A percentile compares a stretch with the other conserved stretches of the same genome.
These are phyloP conservation scores for Megaceryle torquata DNA, from an alignment of 2,113 vertebrate species.

Conservation along the genomic window DNA sequence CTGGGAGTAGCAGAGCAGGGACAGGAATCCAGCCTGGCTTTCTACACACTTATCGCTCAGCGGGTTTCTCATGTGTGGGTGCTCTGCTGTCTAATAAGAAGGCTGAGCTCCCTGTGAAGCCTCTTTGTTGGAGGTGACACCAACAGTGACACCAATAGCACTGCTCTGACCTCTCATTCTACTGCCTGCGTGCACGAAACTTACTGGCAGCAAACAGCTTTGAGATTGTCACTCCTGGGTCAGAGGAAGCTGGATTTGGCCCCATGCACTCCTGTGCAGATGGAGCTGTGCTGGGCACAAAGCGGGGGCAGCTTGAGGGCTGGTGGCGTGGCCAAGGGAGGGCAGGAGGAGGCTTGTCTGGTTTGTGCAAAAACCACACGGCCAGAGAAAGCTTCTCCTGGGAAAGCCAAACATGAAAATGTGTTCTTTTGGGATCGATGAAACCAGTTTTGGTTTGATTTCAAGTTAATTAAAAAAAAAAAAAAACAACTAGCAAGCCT, in stretches of 20 bases:
- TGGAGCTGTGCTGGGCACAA: accelerated
- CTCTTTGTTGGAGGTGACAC: neutral
- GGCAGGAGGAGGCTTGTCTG: neutral
- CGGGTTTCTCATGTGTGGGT: neutral
- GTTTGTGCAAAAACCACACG: neutral
- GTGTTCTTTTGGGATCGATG: neutral
- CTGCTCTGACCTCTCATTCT: neutral
- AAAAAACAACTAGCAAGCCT: neutral
- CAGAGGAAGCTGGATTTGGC: neutral
- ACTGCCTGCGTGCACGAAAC: accelerated
- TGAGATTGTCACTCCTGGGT: neutral
- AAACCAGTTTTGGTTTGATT: neutral
- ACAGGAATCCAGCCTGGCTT: constrained; percentile 13
- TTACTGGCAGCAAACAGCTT: neutral
- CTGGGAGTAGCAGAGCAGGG: neutral
- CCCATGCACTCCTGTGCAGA: accelerated
- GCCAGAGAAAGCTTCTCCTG: neutral
- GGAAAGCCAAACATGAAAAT: neutral
- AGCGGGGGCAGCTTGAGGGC: neutral
- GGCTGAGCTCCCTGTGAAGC: neutral
- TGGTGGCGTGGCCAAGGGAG: neutral
- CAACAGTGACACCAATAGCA: neutral
- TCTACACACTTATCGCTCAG: accelerated
- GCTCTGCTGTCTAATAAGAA: constrained; percentile 3
- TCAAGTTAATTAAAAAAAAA: neutral